A percentile compares a stretch with the other conserved stretches of the same genome.
phyloP scores from a whole-genome alignment of 2,888 invertebrate genomes.

The Drosophila eohydei region DNA sequence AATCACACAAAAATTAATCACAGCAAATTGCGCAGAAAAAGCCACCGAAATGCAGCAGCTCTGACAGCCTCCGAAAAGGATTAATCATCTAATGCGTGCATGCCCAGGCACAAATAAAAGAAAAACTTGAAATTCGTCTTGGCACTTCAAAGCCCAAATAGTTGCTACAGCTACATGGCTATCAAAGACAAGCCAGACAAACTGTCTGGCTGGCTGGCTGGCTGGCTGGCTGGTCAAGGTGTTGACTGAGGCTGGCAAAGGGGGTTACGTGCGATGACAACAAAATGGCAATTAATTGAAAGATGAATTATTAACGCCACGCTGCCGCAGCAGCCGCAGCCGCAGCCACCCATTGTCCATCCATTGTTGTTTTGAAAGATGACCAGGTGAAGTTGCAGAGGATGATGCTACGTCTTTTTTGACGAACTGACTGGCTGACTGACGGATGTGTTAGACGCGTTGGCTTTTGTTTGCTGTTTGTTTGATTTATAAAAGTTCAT shows the following conservation, averaged over 20 bases:
- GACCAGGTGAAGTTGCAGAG: conserved; percentile 71
- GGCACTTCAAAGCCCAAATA: conserved; percentile 66
- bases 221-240: conserved; percentile 77
- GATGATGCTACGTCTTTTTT: conserved; percentile 51
- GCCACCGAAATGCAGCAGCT: conserved; percentile 56
- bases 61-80: conserved; percentile 68
- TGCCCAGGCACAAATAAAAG: conserved; percentile 28
- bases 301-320: conserved; percentile 78
- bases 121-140: conserved; percentile 79
- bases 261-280: conserved; percentile 60
- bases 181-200: conserved; percentile 15
- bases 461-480: conserved; percentile 54
- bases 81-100: conserved; percentile 71
- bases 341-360: conserved; percentile 41
- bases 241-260: conserved; percentile 60
- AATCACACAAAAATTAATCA: conserved; percentile 77
- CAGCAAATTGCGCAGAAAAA: conserved; percentile 80
- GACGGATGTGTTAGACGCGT: conserved; percentile 39
- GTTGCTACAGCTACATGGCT: conserved; percentile 24
- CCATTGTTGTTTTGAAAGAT: conserved; percentile 70
- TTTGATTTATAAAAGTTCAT: conserved; percentile 76
- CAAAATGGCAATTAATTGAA: conserved; percentile 82
- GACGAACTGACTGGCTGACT: conserved; percentile 45
- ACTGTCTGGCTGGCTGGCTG: conserved; percentile 33
- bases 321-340: conserved; percentile 42